phyloP scores from a whole-genome alignment of 2,797 vertebrate species.

The Oreortyx pictus region DNA sequence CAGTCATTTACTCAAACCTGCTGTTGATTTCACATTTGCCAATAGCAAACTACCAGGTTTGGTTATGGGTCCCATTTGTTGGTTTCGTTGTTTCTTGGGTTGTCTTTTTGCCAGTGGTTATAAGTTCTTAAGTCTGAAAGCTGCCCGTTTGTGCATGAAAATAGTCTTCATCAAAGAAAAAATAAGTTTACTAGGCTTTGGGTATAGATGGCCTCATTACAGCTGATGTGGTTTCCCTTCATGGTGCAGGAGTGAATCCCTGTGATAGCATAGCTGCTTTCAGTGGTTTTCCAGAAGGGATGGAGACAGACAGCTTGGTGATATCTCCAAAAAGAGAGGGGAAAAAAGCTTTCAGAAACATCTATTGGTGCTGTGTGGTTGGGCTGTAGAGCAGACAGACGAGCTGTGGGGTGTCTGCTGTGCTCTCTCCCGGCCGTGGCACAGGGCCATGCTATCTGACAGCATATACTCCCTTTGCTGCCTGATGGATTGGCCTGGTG shows the following conservation, averaged over 20 bases:
- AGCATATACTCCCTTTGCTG: not conserved
- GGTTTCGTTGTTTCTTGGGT: not conserved
- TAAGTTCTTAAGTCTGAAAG: not conserved
- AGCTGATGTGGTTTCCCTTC: not conserved
- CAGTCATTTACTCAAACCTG: not conserved
- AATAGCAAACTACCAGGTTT: not conserved
- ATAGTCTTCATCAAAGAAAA: not conserved
- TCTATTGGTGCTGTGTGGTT: fast-evolving
- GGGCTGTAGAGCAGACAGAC: not conserved
- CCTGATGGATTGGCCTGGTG: not conserved
- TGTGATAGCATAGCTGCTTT: not conserved
- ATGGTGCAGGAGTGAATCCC: fast-evolving
- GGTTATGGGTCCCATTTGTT: not conserved
- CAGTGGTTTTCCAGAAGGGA: not conserved
- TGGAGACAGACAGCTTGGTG: not conserved
- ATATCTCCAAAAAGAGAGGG: not conserved
- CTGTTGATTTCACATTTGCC: not conserved
- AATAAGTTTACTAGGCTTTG: not conserved
- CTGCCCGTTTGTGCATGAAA: not conserved
- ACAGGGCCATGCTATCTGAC: not conserved
- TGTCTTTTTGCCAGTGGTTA: not conserved
- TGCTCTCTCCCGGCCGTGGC: not conserved
- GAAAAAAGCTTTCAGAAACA: not conserved
- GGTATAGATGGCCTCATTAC: not conserved
- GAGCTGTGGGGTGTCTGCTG: not conserved